Evolutionary conservation across 92 coral and sea anemone species (phyloP).

Genomic region (Phenganax stokvisi): DNA sequence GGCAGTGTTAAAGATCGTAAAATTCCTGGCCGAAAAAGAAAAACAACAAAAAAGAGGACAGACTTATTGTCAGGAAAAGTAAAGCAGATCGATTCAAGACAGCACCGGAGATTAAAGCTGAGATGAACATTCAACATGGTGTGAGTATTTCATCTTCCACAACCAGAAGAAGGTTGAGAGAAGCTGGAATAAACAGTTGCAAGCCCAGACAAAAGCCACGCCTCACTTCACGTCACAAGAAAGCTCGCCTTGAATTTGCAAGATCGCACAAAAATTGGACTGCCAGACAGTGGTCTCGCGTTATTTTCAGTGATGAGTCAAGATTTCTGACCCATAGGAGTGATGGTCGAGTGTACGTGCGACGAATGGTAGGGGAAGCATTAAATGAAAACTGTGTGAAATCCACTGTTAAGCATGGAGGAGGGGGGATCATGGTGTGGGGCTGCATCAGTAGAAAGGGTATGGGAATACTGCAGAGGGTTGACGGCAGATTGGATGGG

Average conservation of each 20-base stretch:
- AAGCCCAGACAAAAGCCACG: neutral
- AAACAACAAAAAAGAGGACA: neutral
- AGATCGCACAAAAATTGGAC: constrained; percentile 7
- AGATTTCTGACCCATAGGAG: too few species aligned
- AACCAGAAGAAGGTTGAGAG: neutral
- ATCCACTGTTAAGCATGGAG: too few species aligned
- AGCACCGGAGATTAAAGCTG: constrained; percentile 1
- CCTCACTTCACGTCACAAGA: neutral
- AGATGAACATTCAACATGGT: constrained; percentile 1
- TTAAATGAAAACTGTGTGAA: neutral
- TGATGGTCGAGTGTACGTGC: neutral
- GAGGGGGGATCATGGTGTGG: too few species aligned
- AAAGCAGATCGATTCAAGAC: neutral
- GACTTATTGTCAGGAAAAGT: neutral
- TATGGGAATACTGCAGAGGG: neutral
- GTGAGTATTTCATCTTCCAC: neutral
- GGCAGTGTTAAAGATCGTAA: neutral
- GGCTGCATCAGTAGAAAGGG: neutral
- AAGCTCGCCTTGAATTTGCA: neutral
- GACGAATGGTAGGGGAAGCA: neutral
- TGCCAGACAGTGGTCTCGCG: neutral
- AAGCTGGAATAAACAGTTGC: neutral
- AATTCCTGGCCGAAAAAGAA: neutral
- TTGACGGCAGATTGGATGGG: constrained; percentile 4
- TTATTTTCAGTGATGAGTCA: too few species aligned